Evolutionary conservation across 2,113 vertebrate species (phyloP).

Genomic region (Opisthocomus hoazin): DNA sequence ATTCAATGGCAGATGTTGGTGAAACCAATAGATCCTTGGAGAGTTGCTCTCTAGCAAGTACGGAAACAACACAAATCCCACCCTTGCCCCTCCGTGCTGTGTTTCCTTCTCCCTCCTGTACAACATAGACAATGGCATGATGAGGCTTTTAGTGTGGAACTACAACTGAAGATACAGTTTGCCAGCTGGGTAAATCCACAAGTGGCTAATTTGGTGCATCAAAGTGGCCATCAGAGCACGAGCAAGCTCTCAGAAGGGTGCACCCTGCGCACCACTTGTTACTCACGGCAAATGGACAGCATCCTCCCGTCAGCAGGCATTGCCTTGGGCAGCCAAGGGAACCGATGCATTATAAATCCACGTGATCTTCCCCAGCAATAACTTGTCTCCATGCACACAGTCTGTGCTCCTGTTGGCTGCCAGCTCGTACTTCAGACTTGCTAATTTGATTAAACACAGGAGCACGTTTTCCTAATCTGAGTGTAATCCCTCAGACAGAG

Average conservation of each 20-base stretch:
- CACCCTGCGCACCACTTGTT: accelerated
- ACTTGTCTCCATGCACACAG: neutral
- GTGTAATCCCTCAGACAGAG: neutral
- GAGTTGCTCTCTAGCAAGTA: neutral
- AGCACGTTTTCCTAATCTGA: neutral
- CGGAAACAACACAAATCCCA: neutral
- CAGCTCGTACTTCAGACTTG: neutral
- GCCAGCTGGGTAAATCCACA: neutral
- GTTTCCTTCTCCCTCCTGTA: neutral
- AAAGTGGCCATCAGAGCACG: neutral
- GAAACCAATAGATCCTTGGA: neutral
- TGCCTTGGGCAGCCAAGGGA: neutral
- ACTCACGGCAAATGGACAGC: neutral
- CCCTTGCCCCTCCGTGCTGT: neutral
- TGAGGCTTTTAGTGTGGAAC: neutral
- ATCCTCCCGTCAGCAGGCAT: neutral
- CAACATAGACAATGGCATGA: neutral
- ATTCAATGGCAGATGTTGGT: neutral
- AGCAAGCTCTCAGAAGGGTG: neutral
- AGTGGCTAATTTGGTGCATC: neutral
- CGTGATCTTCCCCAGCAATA: neutral
- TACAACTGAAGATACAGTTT: neutral
- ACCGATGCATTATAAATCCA: neutral
- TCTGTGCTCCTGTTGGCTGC: neutral
- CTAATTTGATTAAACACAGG: neutral